Base-by-base conservation (phyloP, 1,140 invertebrate genomes). In the Aphelinus atriplicis region DNA sequence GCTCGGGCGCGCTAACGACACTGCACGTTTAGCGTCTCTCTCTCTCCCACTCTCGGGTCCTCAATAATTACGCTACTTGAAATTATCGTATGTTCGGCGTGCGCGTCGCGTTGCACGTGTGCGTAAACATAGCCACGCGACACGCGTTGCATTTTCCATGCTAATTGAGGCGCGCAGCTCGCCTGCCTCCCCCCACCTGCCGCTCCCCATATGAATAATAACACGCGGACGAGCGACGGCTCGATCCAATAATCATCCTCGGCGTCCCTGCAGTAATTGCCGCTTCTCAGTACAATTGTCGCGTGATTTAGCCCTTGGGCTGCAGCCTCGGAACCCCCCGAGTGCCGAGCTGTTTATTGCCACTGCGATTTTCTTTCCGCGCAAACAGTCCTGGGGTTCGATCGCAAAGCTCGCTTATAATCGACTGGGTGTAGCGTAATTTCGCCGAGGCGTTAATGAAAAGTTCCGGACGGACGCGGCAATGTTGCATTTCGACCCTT, bases 121-220 rank as follows among this genome's bases (percentile, higher is more conserved):
- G 48, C 4, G 43, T 6, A 60, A 2, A 47, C 42, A 46, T 63
- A 10, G 63, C 7, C 50, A 66, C 42, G 64, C 64, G 51, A 57
- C 26, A n/a, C 3, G 65, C 51, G 53, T 9, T 45, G 9, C 63
- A 61, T 73, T 73, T 61, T 67, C 71, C 47, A 73, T 61, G 71
- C 50, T 67, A 61, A 73, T 73, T 67, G 43, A 56, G n/a, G 26
- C 5, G 47, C 47, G 51, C 1, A 26, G 26, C 26, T 26, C 26
- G 50, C 45, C 2, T 63, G 60, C 50, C 47, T 48, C 26, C 26
- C 26, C 26, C 26, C 26, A 26, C 26, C 26, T 26, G 26, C 26
- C 43, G 45, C 51, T 60, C 6, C 5, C 4, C 10, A 69, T 69
- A 61, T 53, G 10, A 43, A 69, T 69, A 69, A 60, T 69, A 50